A percentile compares a stretch with the other conserved stretches of the same genome.
Evolutionary conservation across 2,888 invertebrate species (phyloP).

Genomic region (Muschampia plurimacula): DNA sequence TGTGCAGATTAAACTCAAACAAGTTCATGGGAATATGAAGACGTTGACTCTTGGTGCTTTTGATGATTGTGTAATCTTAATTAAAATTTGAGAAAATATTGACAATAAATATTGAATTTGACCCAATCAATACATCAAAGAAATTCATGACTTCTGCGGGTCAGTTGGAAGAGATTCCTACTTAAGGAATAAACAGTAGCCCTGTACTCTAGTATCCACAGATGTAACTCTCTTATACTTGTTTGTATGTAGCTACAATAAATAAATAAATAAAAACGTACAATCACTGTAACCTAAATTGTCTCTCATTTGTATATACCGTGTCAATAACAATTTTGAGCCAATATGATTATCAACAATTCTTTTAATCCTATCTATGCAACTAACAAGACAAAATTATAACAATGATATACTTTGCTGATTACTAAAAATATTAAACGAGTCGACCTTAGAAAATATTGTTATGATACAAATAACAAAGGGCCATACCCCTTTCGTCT

Average conservation of each 20-base stretch:
- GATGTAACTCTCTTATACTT: too few relatives aligned
- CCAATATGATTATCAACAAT: not conserved
- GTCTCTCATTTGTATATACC: too few relatives aligned
- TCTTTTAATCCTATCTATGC: not conserved
- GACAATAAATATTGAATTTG: not conserved
- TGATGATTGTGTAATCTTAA: not conserved
- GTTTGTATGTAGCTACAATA: too few relatives aligned
- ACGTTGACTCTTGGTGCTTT: not conserved
- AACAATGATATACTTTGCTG: slow-evolving; percentile 46
- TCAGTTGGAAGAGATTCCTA: too few relatives aligned
- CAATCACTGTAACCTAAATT: too few relatives aligned
- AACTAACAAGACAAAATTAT: slow-evolving; percentile 30
- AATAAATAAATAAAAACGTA: too few relatives aligned
- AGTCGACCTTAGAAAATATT: slow-evolving; percentile 54
- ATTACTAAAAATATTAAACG: slow-evolving; percentile 58
- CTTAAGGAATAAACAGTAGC: too few relatives aligned
- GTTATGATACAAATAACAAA: slow-evolving; percentile 58
- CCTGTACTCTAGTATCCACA: too few relatives aligned
- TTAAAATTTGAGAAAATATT: not conserved
- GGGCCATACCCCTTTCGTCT: slow-evolving; percentile 57
- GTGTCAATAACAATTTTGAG: not conserved
- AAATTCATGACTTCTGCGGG: too few relatives aligned
- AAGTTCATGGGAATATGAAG: slow-evolving; percentile 27
- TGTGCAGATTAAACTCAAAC: slow-evolving; percentile 5
- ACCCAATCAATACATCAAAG: too few relatives aligned